Evolutionary conservation across 2,113 vertebrate genomes (phyloP).

Genomic region (Drymodes brunneopygia): DNA sequence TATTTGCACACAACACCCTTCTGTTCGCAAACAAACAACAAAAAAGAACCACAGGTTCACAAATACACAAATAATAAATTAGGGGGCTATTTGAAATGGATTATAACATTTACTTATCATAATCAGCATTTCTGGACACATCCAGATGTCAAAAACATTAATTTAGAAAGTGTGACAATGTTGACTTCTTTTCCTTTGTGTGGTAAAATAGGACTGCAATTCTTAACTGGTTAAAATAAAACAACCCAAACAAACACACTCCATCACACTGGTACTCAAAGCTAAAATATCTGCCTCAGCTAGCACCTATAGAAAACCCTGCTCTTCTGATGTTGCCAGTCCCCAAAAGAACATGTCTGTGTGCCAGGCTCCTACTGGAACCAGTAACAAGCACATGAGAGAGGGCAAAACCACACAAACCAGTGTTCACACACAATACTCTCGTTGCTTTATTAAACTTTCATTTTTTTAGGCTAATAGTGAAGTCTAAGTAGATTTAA

Average conservation of each 20-base stretch:
- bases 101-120: not conserved
- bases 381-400: accelerated
- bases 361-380: not conserved
- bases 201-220: not conserved
- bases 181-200: not conserved
- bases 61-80: not conserved
- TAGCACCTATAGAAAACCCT: not conserved
- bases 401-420: not conserved
- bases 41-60: not conserved
- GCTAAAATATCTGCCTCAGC: not conserved
- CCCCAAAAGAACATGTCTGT: not conserved
- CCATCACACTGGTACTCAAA: not conserved
- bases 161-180: not conserved
- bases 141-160: not conserved
- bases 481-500: not conserved
- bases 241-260: not conserved
- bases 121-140: not conserved
- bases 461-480: not conserved
- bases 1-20: not conserved
- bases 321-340: not conserved
- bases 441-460: not conserved
- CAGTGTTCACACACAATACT: not conserved
- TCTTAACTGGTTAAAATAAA: not conserved
- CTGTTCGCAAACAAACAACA: not conserved
- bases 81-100: not conserved